phyloP scores from a whole-genome alignment of 2,797 vertebrate genomes.

The Potorous gilbertii region DNA sequence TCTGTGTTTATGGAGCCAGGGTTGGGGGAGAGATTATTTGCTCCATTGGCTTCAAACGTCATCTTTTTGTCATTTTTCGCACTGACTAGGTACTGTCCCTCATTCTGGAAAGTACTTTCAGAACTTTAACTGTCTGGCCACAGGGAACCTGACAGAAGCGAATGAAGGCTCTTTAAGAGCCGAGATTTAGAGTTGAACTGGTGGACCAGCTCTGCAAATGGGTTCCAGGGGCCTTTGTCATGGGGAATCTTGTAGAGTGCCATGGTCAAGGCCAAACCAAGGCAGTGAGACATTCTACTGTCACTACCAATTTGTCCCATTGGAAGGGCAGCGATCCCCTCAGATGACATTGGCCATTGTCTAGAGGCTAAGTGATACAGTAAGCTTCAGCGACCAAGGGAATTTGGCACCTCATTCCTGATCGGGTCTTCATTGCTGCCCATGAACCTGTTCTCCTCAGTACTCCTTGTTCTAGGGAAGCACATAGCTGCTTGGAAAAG shows the following conservation, averaged over 20 bases:
- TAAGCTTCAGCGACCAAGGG: background rate
- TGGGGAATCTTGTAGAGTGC: background rate
- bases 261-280: conserved; percentile 32
- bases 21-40: conserved; percentile 72
- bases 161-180: background rate
- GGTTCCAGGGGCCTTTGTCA: background rate
- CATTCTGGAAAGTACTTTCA: no score
- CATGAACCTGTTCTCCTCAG: background rate
- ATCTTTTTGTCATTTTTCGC: conserved; percentile 48
- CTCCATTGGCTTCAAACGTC: conserved; percentile 75
- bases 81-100: conserved; percentile 21
- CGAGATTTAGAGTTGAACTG: background rate
- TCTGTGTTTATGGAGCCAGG: conserved; percentile 78
- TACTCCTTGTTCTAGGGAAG: background rate
- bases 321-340: conserved; percentile 3
- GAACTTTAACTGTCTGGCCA: conserved; percentile 48
- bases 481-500: background rate
- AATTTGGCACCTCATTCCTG: background rate
- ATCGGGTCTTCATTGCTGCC: background rate
- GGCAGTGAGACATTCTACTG: background rate
- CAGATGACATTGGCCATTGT: background rate
- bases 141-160: background rate
- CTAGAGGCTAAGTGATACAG: conserved; percentile 20
- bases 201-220: background rate
- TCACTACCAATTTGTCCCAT: background rate